Base-by-base conservation (phyloP, 2,797 vertebrate genomes). In the Paedocypris micromegethes region DNA sequence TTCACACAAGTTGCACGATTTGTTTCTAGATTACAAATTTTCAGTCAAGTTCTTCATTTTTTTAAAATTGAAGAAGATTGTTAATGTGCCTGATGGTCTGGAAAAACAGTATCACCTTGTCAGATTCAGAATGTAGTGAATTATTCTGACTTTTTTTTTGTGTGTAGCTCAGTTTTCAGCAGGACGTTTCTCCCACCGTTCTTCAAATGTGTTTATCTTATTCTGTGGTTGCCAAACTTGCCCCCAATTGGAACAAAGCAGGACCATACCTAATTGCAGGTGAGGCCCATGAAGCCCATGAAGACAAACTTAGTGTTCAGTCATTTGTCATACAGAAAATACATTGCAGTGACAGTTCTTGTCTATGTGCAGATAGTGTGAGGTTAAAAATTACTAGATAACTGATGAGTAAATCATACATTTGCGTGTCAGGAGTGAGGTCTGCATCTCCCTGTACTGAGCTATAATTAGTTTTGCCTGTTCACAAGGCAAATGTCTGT, bases 191-290 rank as follows among this genome's bases (percentile, higher is more conserved):
- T 66, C 90, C 92, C 75, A 73, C 71, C 43, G 57, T 87, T 78
- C 87, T 98, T 70, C 93, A 97, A 76, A 76, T 69, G 23, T 96
- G 92, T 74, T 82, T 97, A 56, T 94, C 90, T 4, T 96, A 90
- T 80, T 91, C 94, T 4, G 78, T 95, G 59, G 83, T 74, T 8
- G 78, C 85, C 72, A 87, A 86, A 77, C 85, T 97, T 80, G 75
- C 92, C 70, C 94, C 95, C 52, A 70, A 77, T 47, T 98, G 93
- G 93, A 97, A 96, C 77, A 93, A 89, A 83, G 88, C 86, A 39
- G 93, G 93, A 49, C 88, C 90, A 77, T 88, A 91, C 75, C 85
- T 97, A 68, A 81, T 96, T 72, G 83, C 87, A 83, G 93, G 94
- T 97, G 80, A 73, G 47, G 44, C 5, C 1, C 53, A 44, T 64